Evolutionary conservation across 2,113 vertebrate genomes (phyloP).

Genomic region (Vulpes lagopus): DNA sequence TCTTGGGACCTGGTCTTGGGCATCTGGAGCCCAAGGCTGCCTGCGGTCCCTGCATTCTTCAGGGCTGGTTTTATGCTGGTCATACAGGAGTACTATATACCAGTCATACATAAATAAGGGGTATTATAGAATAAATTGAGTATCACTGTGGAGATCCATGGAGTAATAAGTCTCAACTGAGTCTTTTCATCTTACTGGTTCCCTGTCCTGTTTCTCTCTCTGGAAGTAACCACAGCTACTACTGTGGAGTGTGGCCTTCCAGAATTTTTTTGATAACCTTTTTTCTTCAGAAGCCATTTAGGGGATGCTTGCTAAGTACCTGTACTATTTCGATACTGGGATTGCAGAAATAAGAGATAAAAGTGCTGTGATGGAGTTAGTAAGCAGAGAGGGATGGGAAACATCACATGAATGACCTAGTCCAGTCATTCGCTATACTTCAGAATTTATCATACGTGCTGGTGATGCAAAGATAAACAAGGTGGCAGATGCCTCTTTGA

Average conservation of each 20-base stretch:
- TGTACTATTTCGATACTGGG: background rate
- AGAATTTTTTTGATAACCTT: background rate
- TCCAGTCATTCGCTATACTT: background rate
- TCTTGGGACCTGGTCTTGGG: background rate
- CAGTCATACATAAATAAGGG: background rate
- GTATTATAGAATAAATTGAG: background rate
- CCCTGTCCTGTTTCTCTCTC: background rate
- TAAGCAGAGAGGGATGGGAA: background rate
- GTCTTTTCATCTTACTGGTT: background rate
- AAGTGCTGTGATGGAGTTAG: background rate
- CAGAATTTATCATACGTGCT: background rate
- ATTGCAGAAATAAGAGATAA: background rate
- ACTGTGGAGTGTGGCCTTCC: background rate
- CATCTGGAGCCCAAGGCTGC: background rate
- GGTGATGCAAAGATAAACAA: background rate
- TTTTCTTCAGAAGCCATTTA: background rate
- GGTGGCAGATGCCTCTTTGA: background rate
- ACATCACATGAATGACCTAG: background rate
- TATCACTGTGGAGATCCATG: background rate
- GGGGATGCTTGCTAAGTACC: background rate
- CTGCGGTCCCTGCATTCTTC: background rate
- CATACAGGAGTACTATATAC: background rate
- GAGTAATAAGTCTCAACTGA: background rate
- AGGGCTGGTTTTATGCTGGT: background rate
- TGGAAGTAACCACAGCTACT: background rate